Percentiles rank a stretch among this genome's conserved stretches.
These are phyloP conservation scores for Campoplex nolae DNA, from an alignment of 2,888 invertebrate genomes.

Conservation along the genomic window DNA sequence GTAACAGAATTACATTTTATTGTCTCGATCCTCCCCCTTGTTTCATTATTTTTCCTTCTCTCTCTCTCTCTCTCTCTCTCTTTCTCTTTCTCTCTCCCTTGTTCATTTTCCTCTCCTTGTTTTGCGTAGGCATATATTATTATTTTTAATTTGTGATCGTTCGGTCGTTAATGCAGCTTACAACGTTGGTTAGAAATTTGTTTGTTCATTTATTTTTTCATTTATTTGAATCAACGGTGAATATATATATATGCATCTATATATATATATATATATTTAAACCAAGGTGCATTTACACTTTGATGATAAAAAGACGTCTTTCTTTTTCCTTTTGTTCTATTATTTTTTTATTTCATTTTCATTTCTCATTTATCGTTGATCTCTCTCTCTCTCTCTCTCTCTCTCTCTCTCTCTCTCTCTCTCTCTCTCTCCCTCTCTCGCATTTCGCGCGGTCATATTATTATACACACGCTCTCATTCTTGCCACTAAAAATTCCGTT, in stretches of 20 bases:
- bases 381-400: not conserved
- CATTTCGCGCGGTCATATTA: slow-evolving; percentile 45
- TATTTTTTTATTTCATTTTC: slow-evolving; percentile 35
- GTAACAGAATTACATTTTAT: slow-evolving; percentile 85
- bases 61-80: slow-evolving; percentile 31
- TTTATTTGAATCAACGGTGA: slow-evolving; percentile 41
- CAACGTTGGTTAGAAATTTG: slow-evolving; percentile 76
- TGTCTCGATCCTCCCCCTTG: slow-evolving; percentile 84
- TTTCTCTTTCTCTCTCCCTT: too few species aligned
- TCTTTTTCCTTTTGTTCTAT: slow-evolving; percentile 29
- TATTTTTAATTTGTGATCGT: slow-evolving; percentile 65
- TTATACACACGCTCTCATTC: slow-evolving; percentile 52
- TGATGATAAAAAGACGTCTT: slow-evolving; percentile 64
- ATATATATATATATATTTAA: slow-evolving; percentile 46
- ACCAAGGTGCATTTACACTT: slow-evolving; percentile 72
- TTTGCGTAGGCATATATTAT: slow-evolving; percentile 69
- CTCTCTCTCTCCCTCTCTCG: slow-evolving; percentile 1
- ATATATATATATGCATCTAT: slow-evolving; percentile 44
- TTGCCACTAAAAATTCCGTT: slow-evolving; percentile 28
- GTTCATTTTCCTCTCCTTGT: slow-evolving; percentile 18
- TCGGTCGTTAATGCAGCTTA: slow-evolving; percentile 77
- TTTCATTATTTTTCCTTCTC: slow-evolving; percentile 43
- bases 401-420: too few species aligned
- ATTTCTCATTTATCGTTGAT: slow-evolving; percentile 42
- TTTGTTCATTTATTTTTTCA: slow-evolving; percentile 31